Conservation (phyloP, 2,113 vertebrate species). For the Salvelinus alpinus region DNA sequence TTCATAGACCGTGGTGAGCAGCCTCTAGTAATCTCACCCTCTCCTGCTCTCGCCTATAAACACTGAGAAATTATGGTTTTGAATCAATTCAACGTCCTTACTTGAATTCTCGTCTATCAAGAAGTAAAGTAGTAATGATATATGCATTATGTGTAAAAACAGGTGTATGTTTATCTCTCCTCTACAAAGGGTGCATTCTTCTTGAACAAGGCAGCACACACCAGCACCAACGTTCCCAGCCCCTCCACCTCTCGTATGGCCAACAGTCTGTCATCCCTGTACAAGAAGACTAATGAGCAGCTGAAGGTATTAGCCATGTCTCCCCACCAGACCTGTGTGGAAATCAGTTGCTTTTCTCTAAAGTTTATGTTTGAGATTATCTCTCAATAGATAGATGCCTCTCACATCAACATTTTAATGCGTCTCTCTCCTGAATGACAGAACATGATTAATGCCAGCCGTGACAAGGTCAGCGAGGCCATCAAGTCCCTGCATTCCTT, state of each 20-base stretch:
- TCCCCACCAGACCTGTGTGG: not conserved
- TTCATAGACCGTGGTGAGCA: not conserved
- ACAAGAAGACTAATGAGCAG: slow-evolving; percentile 52
- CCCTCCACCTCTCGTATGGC: not conserved
- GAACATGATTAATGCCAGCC: slow-evolving; percentile 54
- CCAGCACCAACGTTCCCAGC: not conserved
- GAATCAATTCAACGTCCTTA: too few relatives aligned
- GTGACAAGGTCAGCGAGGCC: slow-evolving; percentile 24
- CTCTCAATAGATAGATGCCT: too few relatives aligned
- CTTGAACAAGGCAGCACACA: slow-evolving; percentile 36
- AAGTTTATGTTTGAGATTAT: too few relatives aligned
- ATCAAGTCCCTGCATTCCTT: slow-evolving; percentile 37
- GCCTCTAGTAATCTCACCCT: too few relatives aligned
- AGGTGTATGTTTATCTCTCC: not conserved
- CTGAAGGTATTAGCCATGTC: slow-evolving; percentile 52
- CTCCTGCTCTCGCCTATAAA: too few relatives aligned
- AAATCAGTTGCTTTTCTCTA: too few relatives aligned
- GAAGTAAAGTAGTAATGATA: too few relatives aligned
- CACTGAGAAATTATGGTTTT: too few relatives aligned
- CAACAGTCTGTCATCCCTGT: slow-evolving; percentile 13
- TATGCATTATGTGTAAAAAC: too few relatives aligned
- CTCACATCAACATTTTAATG: too few relatives aligned
- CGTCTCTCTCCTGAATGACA: slow-evolving; percentile 30
- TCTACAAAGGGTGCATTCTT: slow-evolving; percentile 2
- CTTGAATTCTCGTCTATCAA: too few relatives aligned